Percentiles rank a stretch among this genome's conserved stretches.
These are phyloP conservation scores for Clistopyga incitator DNA, from an alignment of 2,888 invertebrate genomes.

Conservation along the genomic window DNA sequence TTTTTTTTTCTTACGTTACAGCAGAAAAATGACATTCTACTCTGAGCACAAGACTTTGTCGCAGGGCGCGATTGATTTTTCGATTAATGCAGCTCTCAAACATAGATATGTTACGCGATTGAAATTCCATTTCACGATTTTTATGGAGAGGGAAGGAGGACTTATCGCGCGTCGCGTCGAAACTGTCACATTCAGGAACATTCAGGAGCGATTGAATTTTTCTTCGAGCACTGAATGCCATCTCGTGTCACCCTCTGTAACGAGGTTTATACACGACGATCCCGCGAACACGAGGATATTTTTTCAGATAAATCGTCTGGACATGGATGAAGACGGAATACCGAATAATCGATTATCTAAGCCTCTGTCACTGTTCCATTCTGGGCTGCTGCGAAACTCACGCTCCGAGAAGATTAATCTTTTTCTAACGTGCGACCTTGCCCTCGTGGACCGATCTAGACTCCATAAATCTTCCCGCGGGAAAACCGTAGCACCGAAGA, in stretches of 20 bases:
- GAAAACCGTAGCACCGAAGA: conserved; percentile 5
- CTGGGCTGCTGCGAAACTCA: conserved; percentile 34
- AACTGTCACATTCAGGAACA: conserved; percentile 45
- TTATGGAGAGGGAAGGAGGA: neutral
- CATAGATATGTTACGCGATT: neutral
- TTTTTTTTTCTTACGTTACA: neutral
- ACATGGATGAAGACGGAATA: conserved; percentile 61
- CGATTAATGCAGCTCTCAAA: neutral
- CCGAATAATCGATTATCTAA: conserved; percentile 61
- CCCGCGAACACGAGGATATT: conserved; percentile 17
- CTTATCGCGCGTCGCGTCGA: conserved; percentile 30
- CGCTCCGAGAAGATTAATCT: conserved; percentile 60
- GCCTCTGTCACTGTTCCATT: conserved; percentile 25
- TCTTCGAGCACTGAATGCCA: neutral
- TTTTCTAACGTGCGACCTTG: conserved; percentile 47
- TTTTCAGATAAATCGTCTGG: conserved; percentile 47
- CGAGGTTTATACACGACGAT: neutral
- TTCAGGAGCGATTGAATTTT: conserved; percentile 50
- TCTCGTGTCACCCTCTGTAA: neutral
- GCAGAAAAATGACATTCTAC: neutral
- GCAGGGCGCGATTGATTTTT: neutral
- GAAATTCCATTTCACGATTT: conserved; percentile 15
- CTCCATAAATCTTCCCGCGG: conserved; percentile 56
- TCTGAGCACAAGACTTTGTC: conserved; percentile 8
- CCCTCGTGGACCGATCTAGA: conserved; percentile 30